These are phyloP conservation scores for Eristalinus aeneus DNA, from an alignment of 2,888 invertebrate species.

Conservation along the genomic window DNA sequence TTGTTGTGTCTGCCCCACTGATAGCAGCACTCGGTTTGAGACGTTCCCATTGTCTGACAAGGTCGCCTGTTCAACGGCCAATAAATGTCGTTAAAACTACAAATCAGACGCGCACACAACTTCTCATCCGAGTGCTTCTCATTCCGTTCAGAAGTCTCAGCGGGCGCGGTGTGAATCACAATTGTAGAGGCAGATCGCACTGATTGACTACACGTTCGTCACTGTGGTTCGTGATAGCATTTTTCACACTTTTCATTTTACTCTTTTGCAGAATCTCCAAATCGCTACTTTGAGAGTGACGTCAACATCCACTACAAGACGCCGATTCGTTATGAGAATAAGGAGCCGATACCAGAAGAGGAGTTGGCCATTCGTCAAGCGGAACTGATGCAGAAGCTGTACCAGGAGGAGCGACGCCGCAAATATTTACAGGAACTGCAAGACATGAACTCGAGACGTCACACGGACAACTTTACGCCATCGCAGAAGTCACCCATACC, in stretches of 20 bases:
- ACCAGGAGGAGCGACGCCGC: conserved; percentile 93
- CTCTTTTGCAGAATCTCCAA: conserved; percentile 87
- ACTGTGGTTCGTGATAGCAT: neutral
- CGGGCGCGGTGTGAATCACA: neutral
- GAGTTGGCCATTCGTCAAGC: conserved; percentile 93
- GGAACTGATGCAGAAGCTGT: conserved; percentile 93
- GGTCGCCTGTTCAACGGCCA: conserved; percentile 41
- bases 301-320: conserved; percentile 96
- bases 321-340: conserved; percentile 92
- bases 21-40: neutral
- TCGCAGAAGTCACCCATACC: conserved; percentile 96
- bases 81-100: conserved; percentile 3
- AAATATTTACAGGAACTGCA: conserved; percentile 96
- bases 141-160: neutral
- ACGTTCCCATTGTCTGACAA: conserved; percentile 50
- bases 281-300: conserved; percentile 94
- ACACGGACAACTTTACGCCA: conserved; percentile 96
- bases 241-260: neutral
- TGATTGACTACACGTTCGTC: neutral
- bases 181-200: neutral
- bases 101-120: neutral
- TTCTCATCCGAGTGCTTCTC: conserved; percentile 3
- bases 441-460: conserved; percentile 95
- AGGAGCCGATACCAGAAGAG: conserved; percentile 92
- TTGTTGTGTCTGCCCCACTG: conserved; percentile 5